A percentile compares a stretch with the other conserved stretches of the same genome.
Conservation (phyloP, 1,140 invertebrate genomes). For the Aphis craccivora region DNA sequence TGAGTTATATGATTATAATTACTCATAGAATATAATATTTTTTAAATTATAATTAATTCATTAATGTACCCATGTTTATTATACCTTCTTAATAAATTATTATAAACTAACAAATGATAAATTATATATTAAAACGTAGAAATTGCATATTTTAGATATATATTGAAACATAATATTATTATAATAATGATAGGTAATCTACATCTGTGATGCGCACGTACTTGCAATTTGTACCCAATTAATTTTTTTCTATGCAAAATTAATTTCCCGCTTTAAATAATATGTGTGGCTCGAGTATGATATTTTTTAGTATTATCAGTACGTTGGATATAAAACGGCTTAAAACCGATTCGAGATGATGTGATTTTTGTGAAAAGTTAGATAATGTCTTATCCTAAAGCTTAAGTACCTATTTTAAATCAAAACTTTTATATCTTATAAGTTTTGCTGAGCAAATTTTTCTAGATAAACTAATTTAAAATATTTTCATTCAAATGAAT, state of each 20-base stretch:
- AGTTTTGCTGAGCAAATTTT: neutral
- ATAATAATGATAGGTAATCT: too few species aligned
- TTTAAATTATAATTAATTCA: too few species aligned
- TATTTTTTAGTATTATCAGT: neutral
- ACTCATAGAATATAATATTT: too few species aligned
- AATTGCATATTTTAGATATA: too few species aligned
- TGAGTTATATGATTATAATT: too few species aligned
- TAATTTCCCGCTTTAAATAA: neutral
- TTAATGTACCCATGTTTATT: too few species aligned
- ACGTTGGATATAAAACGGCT: neutral
- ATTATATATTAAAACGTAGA: too few species aligned
- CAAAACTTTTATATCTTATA: neutral
- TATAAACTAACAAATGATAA: too few species aligned
- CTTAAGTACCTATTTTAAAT: neutral
- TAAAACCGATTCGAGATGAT: too few species aligned
- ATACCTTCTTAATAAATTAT: too few species aligned
- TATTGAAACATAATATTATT: too few species aligned
- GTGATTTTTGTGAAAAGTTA: too few species aligned
- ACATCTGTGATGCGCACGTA: neutral
- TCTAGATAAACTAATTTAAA: neutral
- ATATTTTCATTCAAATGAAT: neutral
- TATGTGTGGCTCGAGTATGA: neutral
- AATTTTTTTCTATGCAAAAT: neutral
- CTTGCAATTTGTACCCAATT: neutral
- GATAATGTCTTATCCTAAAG: neutral